Evolutionary conservation across 1,140 invertebrate genomes (phyloP).

Genomic region (Drosophila trapezifrons): DNA sequence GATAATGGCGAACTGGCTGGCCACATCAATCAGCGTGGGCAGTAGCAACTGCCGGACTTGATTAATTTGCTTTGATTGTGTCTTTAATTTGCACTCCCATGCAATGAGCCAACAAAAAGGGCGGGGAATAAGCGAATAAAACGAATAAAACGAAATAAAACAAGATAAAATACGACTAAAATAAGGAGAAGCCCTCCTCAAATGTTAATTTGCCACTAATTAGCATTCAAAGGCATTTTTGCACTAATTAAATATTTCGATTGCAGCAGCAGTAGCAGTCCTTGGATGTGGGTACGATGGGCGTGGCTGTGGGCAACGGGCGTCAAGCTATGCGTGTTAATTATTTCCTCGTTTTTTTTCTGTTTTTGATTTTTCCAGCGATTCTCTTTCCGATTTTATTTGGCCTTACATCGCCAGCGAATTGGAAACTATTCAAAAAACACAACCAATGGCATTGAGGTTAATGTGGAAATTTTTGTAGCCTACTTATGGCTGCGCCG

Average conservation of each 20-base stretch:
- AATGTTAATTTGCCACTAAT: constrained; percentile 83
- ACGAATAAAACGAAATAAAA: constrained; percentile 28
- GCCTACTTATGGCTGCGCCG: constrained; percentile 65
- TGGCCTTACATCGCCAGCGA: constrained; percentile 64
- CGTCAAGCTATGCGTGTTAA: constrained; percentile 58
- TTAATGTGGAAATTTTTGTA: constrained; percentile 61
- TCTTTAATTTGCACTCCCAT: constrained; percentile 74
- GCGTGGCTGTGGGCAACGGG: constrained; percentile 15
- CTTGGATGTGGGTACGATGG: constrained; percentile 12
- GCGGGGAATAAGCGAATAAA: background rate
- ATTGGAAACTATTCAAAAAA: constrained; percentile 74
- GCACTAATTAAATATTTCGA: constrained; percentile 83
- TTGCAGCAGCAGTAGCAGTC: constrained; percentile 58
- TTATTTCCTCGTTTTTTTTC: constrained; percentile 45
- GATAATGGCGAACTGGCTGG: constrained; percentile 55
- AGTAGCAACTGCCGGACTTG: constrained; percentile 65
- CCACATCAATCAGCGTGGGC: constrained; percentile 69
- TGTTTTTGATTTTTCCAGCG: constrained; percentile 6
- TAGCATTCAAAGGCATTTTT: constrained; percentile 81
- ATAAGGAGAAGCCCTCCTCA: constrained; percentile 41
- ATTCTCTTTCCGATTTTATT: constrained; percentile 45
- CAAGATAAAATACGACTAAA: constrained; percentile 29
- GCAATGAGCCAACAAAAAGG: constrained; percentile 29
- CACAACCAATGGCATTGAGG: constrained; percentile 52
- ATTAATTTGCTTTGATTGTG: constrained; percentile 81